These are phyloP conservation scores for Theocolax elegans DNA, from an alignment of 1,140 invertebrate species.

Conservation along the genomic window DNA sequence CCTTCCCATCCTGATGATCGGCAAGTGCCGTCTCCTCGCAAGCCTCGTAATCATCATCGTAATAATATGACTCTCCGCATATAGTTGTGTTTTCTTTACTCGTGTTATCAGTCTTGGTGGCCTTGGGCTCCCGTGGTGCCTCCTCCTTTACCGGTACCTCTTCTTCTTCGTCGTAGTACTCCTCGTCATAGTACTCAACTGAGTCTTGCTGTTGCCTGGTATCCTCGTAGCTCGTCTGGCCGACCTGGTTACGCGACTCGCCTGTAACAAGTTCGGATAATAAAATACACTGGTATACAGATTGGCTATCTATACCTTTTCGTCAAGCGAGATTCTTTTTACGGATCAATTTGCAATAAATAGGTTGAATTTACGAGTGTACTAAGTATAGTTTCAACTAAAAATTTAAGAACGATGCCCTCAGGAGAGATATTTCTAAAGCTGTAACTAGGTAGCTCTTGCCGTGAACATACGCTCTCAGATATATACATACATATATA, in stretches of 20 bases:
- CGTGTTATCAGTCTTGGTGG: not conserved
- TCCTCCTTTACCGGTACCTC: not conserved
- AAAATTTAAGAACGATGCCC: too few relatives aligned
- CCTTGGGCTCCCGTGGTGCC: not conserved
- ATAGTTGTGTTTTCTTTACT: not conserved
- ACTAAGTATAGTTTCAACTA: too few relatives aligned
- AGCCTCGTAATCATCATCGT: constrained; percentile 26
- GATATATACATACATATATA: too few relatives aligned
- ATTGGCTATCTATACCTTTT: too few relatives aligned
- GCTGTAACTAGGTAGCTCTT: too few relatives aligned
- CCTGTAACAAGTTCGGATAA: constrained; percentile 8
- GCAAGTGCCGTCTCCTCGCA: not conserved
- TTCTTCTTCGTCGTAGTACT: constrained; percentile 34
- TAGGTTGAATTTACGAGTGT: too few relatives aligned
- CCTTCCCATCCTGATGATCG: not conserved
- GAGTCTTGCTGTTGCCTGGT: not conserved
- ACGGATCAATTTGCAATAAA: too few relatives aligned
- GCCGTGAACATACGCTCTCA: too few relatives aligned
- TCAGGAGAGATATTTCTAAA: too few relatives aligned
- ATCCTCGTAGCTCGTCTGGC: not conserved
- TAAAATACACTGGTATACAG: too few relatives aligned
- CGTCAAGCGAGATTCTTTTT: too few relatives aligned
- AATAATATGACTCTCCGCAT: constrained; percentile 33
- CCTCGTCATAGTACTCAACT: constrained; percentile 36
- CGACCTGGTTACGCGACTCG: not conserved